A percentile compares a stretch with the other conserved stretches of the same genome.
Evolutionary conservation across 2,113 vertebrate species (phyloP).

Genomic region (Amazona guildingii): DNA sequence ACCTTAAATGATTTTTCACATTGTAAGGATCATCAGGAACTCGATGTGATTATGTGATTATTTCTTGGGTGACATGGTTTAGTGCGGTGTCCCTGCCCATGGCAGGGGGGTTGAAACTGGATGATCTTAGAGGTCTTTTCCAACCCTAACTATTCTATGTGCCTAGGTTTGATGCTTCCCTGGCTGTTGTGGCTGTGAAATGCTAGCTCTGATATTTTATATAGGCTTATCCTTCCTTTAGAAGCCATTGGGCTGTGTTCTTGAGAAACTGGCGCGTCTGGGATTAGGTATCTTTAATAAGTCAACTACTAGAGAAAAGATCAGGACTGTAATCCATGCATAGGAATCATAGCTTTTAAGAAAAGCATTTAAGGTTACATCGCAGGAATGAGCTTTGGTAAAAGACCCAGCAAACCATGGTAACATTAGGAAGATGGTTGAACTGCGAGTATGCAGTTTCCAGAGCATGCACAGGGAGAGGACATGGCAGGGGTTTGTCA

Average conservation of each 20-base stretch:
- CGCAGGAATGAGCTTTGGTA: not conserved
- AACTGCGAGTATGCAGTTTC: not conserved
- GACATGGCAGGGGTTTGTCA: accelerated
- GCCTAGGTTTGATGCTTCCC: not conserved
- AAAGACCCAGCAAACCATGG: constrained; percentile 25
- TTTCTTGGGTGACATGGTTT: too few relatives aligned
- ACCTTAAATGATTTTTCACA: not conserved
- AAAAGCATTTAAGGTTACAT: not conserved
- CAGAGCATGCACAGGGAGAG: not conserved
- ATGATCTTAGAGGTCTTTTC: too few relatives aligned
- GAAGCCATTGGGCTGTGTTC: not conserved
- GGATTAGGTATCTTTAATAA: not conserved
- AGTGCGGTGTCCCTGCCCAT: too few relatives aligned
- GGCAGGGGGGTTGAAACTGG: too few relatives aligned
- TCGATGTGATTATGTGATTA: not conserved
- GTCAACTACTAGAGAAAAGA: not conserved
- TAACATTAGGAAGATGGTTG: not conserved
- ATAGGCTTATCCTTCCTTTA: not conserved
- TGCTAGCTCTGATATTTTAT: not conserved
- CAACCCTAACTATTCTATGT: too few relatives aligned
- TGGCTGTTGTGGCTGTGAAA: not conserved
- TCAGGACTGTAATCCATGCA: not conserved
- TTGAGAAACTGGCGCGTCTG: not conserved
- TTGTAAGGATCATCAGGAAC: not conserved
- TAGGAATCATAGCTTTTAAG: not conserved